A percentile compares a stretch with the other conserved stretches of the same genome.
Conservation (phyloP, 2,113 vertebrate species). For the Percopsis transmontana region DNA sequence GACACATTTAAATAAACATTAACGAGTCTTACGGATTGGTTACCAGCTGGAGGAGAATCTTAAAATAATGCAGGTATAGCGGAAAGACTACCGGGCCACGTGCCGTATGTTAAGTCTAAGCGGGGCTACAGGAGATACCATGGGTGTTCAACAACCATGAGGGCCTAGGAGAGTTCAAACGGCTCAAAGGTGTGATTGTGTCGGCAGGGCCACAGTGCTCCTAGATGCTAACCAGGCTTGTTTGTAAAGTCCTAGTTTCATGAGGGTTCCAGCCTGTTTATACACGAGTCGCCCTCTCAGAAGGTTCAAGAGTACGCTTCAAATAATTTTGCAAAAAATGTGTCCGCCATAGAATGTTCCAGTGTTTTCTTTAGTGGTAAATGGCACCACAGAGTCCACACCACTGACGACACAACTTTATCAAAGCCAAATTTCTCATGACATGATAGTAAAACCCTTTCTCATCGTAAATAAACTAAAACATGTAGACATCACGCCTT, state of each 20-base stretch:
- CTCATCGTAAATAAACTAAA: too few relatives aligned
- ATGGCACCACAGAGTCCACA: constrained; percentile 31
- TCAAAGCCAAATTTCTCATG: background rate
- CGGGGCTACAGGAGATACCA: constrained; percentile 36
- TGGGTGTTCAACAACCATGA: constrained; percentile 61
- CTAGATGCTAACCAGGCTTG: constrained; percentile 33
- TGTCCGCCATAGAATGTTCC: constrained; percentile 7
- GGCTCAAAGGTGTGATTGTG: constrained; percentile 55
- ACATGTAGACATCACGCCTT: too few relatives aligned
- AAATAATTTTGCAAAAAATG: background rate
- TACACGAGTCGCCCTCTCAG: constrained; percentile 26
- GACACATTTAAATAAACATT: background rate
- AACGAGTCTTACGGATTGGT: background rate
- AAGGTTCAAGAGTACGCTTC: constrained; percentile 40
- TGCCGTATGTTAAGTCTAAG: constrained; percentile 43
- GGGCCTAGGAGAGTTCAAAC: constrained; percentile 62
- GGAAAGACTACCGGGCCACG: constrained; percentile 43
- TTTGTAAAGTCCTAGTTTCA: constrained; percentile 40
- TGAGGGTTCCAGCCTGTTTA: constrained; percentile 38
- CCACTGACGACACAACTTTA: constrained; percentile 39
- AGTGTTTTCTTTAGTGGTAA: constrained; percentile 24
- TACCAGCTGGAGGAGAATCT: background rate
- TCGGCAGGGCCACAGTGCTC: constrained; percentile 51
- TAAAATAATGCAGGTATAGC: constrained; percentile 41
- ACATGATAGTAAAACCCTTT: too few relatives aligned